Conservation (phyloP, 92 coral and sea anemone species). For the Paragorgia papillata region DNA sequence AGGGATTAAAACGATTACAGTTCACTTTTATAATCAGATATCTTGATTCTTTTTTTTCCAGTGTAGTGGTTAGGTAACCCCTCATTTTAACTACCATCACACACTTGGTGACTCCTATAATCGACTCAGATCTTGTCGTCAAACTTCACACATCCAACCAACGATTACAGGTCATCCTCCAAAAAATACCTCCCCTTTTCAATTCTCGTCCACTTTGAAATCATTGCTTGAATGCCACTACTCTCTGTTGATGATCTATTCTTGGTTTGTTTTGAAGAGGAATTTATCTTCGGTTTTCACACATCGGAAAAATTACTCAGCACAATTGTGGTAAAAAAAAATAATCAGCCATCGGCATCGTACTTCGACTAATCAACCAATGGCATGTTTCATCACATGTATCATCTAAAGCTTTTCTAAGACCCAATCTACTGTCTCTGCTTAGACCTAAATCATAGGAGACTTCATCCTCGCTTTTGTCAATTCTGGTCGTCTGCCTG, state of each 20-base stretch:
- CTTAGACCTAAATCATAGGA: too few species aligned
- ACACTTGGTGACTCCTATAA: background rate
- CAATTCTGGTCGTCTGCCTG: too few species aligned
- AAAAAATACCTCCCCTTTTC: background rate
- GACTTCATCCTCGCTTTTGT: too few species aligned
- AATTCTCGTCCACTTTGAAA: background rate
- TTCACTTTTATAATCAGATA: background rate
- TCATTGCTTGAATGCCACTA: too few species aligned
- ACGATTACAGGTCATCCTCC: background rate
- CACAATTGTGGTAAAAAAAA: background rate
- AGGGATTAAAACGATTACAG: too few species aligned
- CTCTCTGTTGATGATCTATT: too few species aligned
- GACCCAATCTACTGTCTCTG: background rate
- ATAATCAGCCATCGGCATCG: background rate
- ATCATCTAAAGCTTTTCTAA: background rate
- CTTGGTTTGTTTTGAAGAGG: background rate
- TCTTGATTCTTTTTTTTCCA: background rate
- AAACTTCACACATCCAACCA: background rate
- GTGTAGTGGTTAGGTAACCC: background rate
- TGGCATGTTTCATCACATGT: background rate
- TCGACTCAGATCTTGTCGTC: background rate
- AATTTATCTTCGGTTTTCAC: background rate
- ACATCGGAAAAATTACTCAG: background rate
- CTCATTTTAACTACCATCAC: background rate
- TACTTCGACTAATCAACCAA: background rate